phyloP scores from a whole-genome alignment of 2,113 vertebrate genomes.

The Trogon surrucura region DNA sequence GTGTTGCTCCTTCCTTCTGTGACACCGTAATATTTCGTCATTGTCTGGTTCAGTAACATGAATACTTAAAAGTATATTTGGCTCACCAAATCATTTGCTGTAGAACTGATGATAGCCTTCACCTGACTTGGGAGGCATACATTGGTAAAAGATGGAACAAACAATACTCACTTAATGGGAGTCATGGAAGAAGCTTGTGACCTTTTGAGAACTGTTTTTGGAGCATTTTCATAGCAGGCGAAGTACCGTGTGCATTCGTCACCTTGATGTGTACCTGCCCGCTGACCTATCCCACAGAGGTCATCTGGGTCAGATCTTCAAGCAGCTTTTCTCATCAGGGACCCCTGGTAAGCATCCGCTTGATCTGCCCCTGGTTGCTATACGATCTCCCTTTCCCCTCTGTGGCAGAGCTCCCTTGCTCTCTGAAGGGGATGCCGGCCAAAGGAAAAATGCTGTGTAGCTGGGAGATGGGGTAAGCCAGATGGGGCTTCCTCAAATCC shows the following conservation, averaged over 20 bases:
- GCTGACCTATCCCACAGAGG: neutral
- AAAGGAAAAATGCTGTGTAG: rapidly evolving
- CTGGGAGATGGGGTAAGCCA: neutral
- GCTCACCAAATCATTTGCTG: neutral
- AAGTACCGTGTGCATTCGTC: neutral
- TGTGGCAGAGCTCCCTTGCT: rapidly evolving
- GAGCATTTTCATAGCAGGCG: neutral
- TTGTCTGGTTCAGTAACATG: neutral
- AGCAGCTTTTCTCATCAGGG: neutral
- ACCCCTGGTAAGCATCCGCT: neutral
- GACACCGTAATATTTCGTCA: neutral
- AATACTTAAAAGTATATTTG: neutral
- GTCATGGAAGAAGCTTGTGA: neutral
- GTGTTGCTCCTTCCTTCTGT: neutral
- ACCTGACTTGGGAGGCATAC: neutral
- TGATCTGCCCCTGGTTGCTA: neutral
- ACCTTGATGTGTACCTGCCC: neutral
- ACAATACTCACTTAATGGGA: neutral
- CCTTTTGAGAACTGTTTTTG: neutral
- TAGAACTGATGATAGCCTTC: neutral
- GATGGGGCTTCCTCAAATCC: neutral
- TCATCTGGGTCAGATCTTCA: neutral
- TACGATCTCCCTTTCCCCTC: neutral
- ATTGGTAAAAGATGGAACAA: neutral
- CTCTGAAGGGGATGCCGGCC: neutral